A percentile compares a stretch with the other conserved stretches of the same genome.
phyloP scores from a whole-genome alignment of 2,797 vertebrate genomes.

The Poecilia gillii region DNA sequence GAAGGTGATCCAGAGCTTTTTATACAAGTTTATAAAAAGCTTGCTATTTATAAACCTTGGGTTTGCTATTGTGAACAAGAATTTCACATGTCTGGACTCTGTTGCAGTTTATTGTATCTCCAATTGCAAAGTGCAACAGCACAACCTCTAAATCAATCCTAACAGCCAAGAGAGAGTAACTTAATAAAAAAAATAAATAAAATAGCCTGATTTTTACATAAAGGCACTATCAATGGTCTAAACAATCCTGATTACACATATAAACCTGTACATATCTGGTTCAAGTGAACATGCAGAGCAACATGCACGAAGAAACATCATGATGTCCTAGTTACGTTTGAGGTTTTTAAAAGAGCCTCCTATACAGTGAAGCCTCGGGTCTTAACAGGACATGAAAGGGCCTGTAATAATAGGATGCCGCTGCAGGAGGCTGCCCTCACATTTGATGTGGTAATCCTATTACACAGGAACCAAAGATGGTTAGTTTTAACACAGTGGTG shows the following conservation, averaged over 20 bases:
- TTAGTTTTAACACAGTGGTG: constrained; percentile 59
- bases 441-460: constrained; percentile 78
- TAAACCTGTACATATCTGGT: not conserved
- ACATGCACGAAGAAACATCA: constrained; percentile 2
- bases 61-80: not conserved
- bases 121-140: not conserved
- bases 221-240: not conserved
- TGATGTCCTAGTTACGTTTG: constrained; percentile 48
- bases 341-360: constrained; percentile 36
- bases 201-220: constrained; percentile 5
- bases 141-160: not conserved
- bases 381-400: constrained; percentile 71
- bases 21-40: no score
- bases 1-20: not conserved
- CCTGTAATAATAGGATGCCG: constrained; percentile 60
- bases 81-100: not conserved
- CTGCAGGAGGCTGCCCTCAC: constrained; percentile 70
- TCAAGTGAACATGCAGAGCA: constrained; percentile 4
- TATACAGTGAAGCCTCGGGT: constrained; percentile 52
- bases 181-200: not conserved
- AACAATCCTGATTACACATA: not conserved
- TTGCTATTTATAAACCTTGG: no score
- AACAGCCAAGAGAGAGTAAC: not conserved
- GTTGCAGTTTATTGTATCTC: not conserved
- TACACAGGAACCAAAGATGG: constrained; percentile 68